Evolutionary conservation across 2,888 invertebrate species (phyloP).

Genomic region (Julus scanicus): DNA sequence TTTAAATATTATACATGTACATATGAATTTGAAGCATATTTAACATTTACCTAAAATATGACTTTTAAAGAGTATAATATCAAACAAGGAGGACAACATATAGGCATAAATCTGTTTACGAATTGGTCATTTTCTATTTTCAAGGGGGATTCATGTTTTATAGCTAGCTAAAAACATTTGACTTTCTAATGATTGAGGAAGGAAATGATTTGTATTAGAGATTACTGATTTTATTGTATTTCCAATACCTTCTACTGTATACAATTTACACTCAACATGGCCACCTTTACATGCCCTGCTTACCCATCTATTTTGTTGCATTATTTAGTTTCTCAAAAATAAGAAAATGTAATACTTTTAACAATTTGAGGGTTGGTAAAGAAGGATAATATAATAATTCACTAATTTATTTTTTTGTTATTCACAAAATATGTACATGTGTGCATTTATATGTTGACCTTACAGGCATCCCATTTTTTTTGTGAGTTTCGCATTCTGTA

Average conservation of each 20-base stretch:
- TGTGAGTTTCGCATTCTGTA: neutral
- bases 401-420: neutral
- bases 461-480: neutral
- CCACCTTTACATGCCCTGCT: neutral
- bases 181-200: neutral
- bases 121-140: neutral
- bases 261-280: neutral
- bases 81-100: neutral
- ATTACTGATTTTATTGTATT: neutral
- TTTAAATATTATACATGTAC: neutral
- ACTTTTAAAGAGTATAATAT: neutral
- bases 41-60: constrained; percentile 6
- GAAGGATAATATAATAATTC: neutral
- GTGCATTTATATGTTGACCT: neutral
- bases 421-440: constrained; percentile 20
- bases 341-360: neutral
- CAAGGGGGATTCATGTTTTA: neutral
- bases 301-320: neutral
- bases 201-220: neutral
- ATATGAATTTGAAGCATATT: neutral
- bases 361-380: neutral
- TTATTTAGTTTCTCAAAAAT: neutral
- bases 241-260: neutral
- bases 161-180: neutral
- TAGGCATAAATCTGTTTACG: neutral